Evolutionary conservation across 2,797 vertebrate species (phyloP).

Genomic region (Sebastes elongatus): DNA sequence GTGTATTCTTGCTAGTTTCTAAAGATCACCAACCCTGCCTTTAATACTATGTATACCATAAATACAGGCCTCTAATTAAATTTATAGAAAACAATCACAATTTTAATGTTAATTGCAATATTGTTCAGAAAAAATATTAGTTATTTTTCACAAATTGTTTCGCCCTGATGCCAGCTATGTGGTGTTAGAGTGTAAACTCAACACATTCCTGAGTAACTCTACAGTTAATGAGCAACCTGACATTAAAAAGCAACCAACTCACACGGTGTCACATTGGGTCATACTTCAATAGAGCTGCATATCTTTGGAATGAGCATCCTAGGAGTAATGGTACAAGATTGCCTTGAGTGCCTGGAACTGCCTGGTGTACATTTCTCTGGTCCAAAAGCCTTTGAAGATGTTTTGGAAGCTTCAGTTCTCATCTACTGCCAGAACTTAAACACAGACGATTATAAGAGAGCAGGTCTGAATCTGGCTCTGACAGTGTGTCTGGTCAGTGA

Average conservation of each 20-base stretch:
- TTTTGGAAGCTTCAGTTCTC: conserved; percentile 46
- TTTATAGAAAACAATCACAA: not conserved
- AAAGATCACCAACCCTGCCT: too few species aligned
- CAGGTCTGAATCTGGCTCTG: conserved; percentile 33
- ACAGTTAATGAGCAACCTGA: not conserved
- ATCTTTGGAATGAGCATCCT: conserved; percentile 33
- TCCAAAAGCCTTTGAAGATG: conserved; percentile 57
- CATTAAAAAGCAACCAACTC: conserved; percentile 5
- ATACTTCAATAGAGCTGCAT: conserved; percentile 20
- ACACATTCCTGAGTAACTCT: not conserved
- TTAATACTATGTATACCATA: not conserved
- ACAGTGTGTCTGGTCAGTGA: conserved; percentile 14
- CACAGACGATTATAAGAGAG: conserved; percentile 46
- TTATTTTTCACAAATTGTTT: not conserved
- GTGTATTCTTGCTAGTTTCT: too few species aligned
- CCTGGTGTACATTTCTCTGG: conserved; percentile 38
- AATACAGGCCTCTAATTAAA: not conserved
- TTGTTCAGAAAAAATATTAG: not conserved
- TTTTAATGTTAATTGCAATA: not conserved
- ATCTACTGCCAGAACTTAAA: conserved; percentile 38
- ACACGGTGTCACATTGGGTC: conserved; percentile 3
- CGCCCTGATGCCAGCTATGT: not conserved
- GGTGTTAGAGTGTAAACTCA: not conserved
- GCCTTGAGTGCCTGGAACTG: conserved; percentile 45
- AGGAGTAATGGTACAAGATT: conserved; percentile 35